Evolutionary conservation across 2,888 invertebrate genomes (phyloP).

Genomic region (Meteorus colon): DNA sequence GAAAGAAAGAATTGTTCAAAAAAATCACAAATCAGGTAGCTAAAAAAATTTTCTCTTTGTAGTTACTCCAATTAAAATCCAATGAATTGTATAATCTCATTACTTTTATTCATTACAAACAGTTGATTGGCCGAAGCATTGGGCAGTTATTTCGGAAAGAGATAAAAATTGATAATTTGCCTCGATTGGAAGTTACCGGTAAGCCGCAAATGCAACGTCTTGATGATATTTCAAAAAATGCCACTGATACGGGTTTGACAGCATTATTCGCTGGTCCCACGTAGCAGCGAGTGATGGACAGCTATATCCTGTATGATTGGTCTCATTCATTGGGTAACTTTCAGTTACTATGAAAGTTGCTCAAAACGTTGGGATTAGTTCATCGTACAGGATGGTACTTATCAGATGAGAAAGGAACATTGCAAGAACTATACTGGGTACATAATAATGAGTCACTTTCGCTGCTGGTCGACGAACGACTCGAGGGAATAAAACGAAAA

Average conservation of each 20-base stretch:
- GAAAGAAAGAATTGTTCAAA: slow-evolving; percentile 92
- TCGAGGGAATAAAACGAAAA: neutral
- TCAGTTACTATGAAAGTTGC: slow-evolving; percentile 58
- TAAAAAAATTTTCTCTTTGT: slow-evolving; percentile 9
- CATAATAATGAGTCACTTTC: slow-evolving; percentile 30
- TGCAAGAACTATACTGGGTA: neutral
- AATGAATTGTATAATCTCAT: slow-evolving; percentile 24
- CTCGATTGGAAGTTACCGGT: slow-evolving; percentile 77
- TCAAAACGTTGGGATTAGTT: neutral
- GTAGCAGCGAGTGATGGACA: slow-evolving; percentile 65
- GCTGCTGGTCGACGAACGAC: slow-evolving; percentile 39
- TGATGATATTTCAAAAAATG: slow-evolving; percentile 67
- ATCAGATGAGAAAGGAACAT: slow-evolving; percentile 19
- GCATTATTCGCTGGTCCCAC: slow-evolving; percentile 70
- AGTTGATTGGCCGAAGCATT: slow-evolving; percentile 89
- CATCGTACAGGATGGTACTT: slow-evolving; percentile 16
- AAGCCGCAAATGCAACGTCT: slow-evolving; percentile 66
- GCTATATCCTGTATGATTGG: slow-evolving; percentile 59
- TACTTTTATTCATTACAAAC: slow-evolving; percentile 59
- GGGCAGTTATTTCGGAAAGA: slow-evolving; percentile 92
- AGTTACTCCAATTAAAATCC: neutral
- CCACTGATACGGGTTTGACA: slow-evolving; percentile 66
- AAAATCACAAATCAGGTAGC: slow-evolving; percentile 86
- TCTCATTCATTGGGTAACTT: slow-evolving; percentile 61
- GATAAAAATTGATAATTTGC: slow-evolving; percentile 89